Base-by-base conservation (phyloP, 2,113 vertebrate species). In the Cyanoderma ruficeps region DNA sequence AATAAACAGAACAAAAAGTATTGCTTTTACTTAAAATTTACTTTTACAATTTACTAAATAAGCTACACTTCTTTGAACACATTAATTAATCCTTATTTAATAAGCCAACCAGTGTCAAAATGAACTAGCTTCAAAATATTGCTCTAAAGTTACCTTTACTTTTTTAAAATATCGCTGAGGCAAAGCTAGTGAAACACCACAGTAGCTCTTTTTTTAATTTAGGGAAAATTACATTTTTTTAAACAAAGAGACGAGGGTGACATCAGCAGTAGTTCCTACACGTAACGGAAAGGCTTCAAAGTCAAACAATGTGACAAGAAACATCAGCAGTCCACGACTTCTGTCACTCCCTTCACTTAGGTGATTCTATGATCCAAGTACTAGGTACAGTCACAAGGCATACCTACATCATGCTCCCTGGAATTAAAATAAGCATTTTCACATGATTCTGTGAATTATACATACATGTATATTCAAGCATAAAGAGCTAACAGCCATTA, bases 241-340 rank as follows among this genome's bases (percentile, higher is more conserved):
- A 82, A 84, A n/a, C 21, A 68, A 76, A 79, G 14, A 20, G 7
- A 47, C 27, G 13, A 85, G 23, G 31, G 57, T 44, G 30, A n/a
- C 14, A 76, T 27, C 53, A 76, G 35, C 13, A 89, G 47, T 21
- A 70, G 61, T 21, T 84, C 79, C 75, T 49, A 59, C 37, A 39
- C 2, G 6, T 10, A 76, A 67, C 53, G 80, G 22, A 72, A 85
- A 52, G 5, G 20, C 75, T 82, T 71, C 10, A 1, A 84, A 64
- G 31, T 18, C 10, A 2, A 75, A 46, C 15, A 68, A 9, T 13
- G 20, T 53, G 57, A 63, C 5, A 88, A 78, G 49, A 88, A 75
- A 78, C 42, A 74, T 13, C 44, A 59, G 37, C 11, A 3, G 37
- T 41, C 0, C 0, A 22, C 13, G 17, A 83, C 16, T 55, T 60